Base-by-base conservation (phyloP, 2,797 vertebrate species). In the Psittacula derbiana region DNA sequence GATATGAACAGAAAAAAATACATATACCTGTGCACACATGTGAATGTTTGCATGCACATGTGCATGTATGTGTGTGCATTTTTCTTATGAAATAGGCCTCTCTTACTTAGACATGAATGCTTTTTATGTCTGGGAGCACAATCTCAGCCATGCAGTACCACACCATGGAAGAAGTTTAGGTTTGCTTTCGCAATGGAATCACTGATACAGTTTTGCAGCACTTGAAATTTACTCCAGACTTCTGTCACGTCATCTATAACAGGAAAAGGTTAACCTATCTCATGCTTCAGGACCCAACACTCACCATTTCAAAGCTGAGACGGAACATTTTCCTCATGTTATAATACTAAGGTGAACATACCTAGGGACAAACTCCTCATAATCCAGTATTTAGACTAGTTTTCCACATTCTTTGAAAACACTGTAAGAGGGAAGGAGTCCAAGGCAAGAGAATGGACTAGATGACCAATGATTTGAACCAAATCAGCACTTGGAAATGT, bases 231-330 rank as follows among this genome's bases (percentile, higher is more conserved):
- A 60, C 8, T 73, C 40, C 61, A 18, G 49, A 41, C 13, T 93
- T 94, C 67, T 91, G 31, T 33, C 33, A 64, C 58, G 61, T 60
- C 38, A 91, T 43, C 41, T 69, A 16, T 70, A 83, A 61, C 5
- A 57, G 67, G n/a, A 64, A 95, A 93, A 75, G 80, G 33, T 80
- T 89, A 92, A 83, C 31, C 33, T 36, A 60, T 28, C 65, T 47
- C 19, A 69, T 25, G 60, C 49, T 95, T 86, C 87, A 87, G 53
- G 58, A 44, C 38, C 36, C 69, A 90, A 27, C 43, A 79, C 21
- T 70, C 57, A 75, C 47, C 60, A 64, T 31, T 70, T 92, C 33
- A 75, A 66, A 80, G 47, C 2, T 53, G 28, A 95, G 65, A 85
- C 8, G 8, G 41, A 86, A 61, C 17, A n/a, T 41, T 73, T 81